phyloP scores from a whole-genome alignment of 2,797 vertebrate species.

The Nothura maculosa region DNA sequence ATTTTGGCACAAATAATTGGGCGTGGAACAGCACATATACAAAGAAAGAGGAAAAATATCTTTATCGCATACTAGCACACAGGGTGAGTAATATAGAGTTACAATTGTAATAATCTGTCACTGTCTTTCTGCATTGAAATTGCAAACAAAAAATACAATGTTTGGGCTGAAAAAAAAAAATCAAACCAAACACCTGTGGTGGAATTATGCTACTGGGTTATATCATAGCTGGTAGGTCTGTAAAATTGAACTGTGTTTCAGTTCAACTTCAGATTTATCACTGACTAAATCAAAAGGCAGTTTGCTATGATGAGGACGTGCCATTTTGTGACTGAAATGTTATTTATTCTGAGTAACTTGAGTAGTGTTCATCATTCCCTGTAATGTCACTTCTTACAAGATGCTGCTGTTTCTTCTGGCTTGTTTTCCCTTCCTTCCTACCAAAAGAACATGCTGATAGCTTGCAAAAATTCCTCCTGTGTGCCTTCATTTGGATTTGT shows the following conservation, averaged over 20 bases:
- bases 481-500: not conserved
- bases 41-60: not conserved
- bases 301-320: not conserved
- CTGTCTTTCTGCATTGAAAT: conserved; percentile 36
- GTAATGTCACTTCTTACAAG: not conserved
- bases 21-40: not conserved
- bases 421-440: not conserved
- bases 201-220: not conserved
- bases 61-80: not conserved
- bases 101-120: conserved; percentile 46
- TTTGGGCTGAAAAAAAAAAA: not conserved
- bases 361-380: not conserved
- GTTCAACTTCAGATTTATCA: not conserved
- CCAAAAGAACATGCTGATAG: not conserved
- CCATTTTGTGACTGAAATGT: not conserved
- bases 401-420: not conserved
- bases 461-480: not conserved
- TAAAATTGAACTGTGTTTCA: conserved; percentile 9
- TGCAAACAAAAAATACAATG: not conserved
- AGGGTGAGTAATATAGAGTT: not conserved
- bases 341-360: not conserved
- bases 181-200: not conserved
- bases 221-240: not conserved
- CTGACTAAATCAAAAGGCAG: conserved; percentile 21
- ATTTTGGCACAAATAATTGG: conserved; percentile 49